These are phyloP conservation scores for Clivina fossor DNA, from an alignment of 2,888 invertebrate species.

Conservation along the genomic window DNA sequence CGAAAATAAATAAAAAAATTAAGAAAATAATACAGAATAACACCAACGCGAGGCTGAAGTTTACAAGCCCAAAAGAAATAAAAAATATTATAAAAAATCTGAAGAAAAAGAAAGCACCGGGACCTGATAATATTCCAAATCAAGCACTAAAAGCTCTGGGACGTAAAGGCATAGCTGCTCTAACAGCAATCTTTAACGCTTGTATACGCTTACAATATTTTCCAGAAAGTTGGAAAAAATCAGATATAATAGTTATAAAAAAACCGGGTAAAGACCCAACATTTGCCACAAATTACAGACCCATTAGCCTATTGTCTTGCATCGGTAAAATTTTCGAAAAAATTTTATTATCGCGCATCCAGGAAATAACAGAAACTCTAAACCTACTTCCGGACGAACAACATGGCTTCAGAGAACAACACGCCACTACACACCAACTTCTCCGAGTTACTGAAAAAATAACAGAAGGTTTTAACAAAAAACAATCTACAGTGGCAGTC, in stretches of 20 bases:
- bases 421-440: constrained; percentile 42
- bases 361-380: constrained; percentile 18
- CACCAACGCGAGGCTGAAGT: too few relatives aligned
- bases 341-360: constrained; percentile 33
- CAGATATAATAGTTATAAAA: constrained; percentile 18
- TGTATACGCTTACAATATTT: constrained; percentile 16
- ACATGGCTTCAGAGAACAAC: constrained; percentile 42
- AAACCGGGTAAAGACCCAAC: constrained; percentile 18
- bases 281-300: constrained; percentile 39
- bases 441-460: constrained; percentile 41
- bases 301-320: constrained; percentile 41
- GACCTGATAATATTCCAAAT: constrained; percentile 8
- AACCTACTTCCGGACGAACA: constrained; percentile 38
- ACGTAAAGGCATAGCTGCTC: background rate
- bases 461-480: constrained; percentile 37
- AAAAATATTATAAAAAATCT: too few relatives aligned
- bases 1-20: too few relatives aligned
- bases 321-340: constrained; percentile 40
- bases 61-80: too few relatives aligned
- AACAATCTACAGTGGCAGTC: constrained; percentile 40
- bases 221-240: constrained; percentile 30
- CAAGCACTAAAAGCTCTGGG: constrained; percentile 7
- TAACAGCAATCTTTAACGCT: constrained; percentile 22
- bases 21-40: too few relatives aligned
- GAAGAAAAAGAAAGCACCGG: constrained; percentile 27